These are phyloP conservation scores for Misgurnus anguillicaudatus DNA, from an alignment of 2,113 vertebrate species.

Conservation along the genomic window DNA sequence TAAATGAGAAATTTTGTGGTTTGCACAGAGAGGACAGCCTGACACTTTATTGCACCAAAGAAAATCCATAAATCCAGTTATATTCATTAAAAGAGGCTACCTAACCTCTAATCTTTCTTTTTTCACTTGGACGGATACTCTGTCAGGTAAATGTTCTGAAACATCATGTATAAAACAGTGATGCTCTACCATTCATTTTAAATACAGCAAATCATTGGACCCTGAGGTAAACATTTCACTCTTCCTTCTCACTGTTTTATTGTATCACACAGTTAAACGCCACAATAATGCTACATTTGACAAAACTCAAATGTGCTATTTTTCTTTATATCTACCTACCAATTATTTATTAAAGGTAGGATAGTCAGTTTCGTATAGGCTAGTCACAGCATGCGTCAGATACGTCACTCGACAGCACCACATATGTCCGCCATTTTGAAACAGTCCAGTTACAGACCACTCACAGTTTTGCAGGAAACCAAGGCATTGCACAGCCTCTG, in stretches of 20 bases:
- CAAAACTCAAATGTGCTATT: too few relatives aligned
- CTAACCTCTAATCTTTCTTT: slow-evolving; percentile 16
- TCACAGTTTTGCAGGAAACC: too few relatives aligned
- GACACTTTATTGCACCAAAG: background rate
- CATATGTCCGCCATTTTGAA: too few relatives aligned
- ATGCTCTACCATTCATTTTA: background rate
- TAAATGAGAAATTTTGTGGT: background rate
- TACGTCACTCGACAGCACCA: too few relatives aligned
- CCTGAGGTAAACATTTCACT: slow-evolving; percentile 11
- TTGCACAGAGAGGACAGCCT: background rate
- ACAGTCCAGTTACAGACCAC: too few relatives aligned
- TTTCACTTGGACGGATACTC: background rate
- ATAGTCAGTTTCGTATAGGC: too few relatives aligned
- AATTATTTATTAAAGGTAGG: too few relatives aligned
- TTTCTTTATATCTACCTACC: too few relatives aligned
- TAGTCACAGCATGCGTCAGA: too few relatives aligned
- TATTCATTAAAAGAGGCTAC: slow-evolving; percentile 12
- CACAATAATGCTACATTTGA: too few relatives aligned
- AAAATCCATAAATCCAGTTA: slow-evolving; percentile 26
- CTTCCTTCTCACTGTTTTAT: background rate
- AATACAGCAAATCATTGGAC: background rate
- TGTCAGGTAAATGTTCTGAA: background rate
- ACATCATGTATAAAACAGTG: background rate
- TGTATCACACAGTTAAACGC: background rate
- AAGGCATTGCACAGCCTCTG: too few relatives aligned